Conservation (phyloP, 2,113 vertebrate genomes). For the Rynchops niger region DNA sequence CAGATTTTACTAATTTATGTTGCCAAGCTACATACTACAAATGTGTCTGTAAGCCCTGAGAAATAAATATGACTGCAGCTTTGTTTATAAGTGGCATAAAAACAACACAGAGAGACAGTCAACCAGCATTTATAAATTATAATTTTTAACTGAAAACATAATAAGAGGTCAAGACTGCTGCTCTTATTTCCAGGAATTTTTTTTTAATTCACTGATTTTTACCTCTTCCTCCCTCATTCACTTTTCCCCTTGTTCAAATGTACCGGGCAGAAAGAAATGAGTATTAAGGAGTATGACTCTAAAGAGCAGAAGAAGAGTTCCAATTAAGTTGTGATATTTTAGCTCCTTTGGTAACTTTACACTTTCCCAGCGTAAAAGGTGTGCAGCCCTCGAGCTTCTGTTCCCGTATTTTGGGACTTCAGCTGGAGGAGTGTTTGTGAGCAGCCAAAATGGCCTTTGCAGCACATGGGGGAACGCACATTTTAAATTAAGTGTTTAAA, state of each 20-base stretch:
- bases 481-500: slow-evolving; percentile 45
- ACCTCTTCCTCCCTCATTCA: background rate
- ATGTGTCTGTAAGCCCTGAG: slow-evolving; percentile 32
- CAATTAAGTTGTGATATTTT: background rate
- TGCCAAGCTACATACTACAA: slow-evolving; percentile 51
- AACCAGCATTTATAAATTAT: slow-evolving; percentile 55
- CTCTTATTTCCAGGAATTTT: slow-evolving; percentile 46
- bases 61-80: slow-evolving; percentile 51
- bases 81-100: slow-evolving; percentile 57
- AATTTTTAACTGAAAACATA: slow-evolving; percentile 40
- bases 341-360: background rate
- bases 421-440: background rate
- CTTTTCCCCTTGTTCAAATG: background rate
- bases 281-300: background rate
- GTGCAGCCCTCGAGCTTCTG: background rate
- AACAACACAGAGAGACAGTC: slow-evolving; percentile 34
- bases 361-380: background rate
- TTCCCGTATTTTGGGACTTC: background rate
- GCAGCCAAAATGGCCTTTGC: background rate
- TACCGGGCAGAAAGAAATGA: background rate
- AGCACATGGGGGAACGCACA: background rate
- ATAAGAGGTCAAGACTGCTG: slow-evolving; percentile 35
- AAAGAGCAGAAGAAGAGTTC: background rate
- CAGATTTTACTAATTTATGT: background rate
- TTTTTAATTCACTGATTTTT: background rate